These are phyloP conservation scores for Sipha maydis DNA, from an alignment of 2,888 invertebrate species.

Conservation along the genomic window DNA sequence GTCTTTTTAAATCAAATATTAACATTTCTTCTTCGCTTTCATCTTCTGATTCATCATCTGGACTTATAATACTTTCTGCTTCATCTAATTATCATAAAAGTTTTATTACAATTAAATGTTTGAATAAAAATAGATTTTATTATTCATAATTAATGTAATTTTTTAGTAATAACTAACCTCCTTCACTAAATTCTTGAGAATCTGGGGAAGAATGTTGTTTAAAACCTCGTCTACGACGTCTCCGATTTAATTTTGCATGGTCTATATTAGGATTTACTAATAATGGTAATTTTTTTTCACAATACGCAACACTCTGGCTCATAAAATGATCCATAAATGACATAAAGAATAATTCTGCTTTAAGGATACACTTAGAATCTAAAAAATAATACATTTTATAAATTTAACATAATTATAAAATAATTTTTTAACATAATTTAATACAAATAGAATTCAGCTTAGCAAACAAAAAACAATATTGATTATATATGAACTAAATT, in stretches of 20 bases:
- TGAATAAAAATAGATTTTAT: background rate
- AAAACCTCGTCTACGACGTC: conserved; percentile 56
- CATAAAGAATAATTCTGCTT: conserved; percentile 49
- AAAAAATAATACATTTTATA: background rate
- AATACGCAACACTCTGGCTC: conserved; percentile 38
- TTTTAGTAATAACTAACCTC: conserved; percentile 34
- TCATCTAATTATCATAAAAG: conserved; percentile 66
- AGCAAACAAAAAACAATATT: no score
- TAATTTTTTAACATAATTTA: no score
- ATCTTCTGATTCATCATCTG: conserved; percentile 65
- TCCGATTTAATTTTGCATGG: conserved; percentile 35
- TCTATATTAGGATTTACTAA: conserved; percentile 47
- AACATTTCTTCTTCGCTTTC: conserved; percentile 66
- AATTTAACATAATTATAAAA: background rate
- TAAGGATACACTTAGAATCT: conserved; percentile 19
- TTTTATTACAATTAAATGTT: background rate
- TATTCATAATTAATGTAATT: background rate
- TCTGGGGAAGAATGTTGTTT: conserved; percentile 47
- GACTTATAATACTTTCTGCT: conserved; percentile 69
- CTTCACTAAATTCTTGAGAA: conserved; percentile 58
- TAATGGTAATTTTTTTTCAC: conserved; percentile 29
- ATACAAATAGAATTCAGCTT: no score
- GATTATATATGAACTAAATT: no score
- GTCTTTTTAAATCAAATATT: conserved; percentile 63
- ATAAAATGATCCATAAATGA: conserved; percentile 49